These are phyloP conservation scores for Tanytarsus gracilentus DNA, from an alignment of 2,888 invertebrate genomes.

Conservation along the genomic window DNA sequence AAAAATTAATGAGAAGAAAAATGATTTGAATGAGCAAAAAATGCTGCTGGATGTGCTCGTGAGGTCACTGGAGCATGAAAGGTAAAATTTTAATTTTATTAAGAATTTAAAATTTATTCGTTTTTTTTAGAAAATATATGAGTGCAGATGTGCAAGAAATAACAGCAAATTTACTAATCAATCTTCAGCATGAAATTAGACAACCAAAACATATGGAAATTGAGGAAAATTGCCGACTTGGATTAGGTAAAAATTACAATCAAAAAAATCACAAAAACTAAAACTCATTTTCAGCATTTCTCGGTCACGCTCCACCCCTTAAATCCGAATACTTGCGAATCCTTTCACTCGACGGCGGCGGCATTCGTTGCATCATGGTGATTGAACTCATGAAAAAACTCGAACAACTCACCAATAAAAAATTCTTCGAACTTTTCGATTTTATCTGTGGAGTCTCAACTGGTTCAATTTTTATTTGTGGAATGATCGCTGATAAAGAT, in stretches of 20 bases:
- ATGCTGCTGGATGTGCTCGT: neutral
- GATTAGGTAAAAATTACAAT: conserved; percentile 21
- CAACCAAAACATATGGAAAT: neutral
- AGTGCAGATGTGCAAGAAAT: neutral
- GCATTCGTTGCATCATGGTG: conserved; percentile 77
- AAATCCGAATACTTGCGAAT: conserved; percentile 67
- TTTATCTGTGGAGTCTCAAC: conserved; percentile 77
- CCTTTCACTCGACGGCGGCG: conserved; percentile 83
- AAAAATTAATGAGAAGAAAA: neutral
- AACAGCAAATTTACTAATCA: neutral
- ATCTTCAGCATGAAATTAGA: neutral
- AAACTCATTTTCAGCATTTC: conserved; percentile 46
- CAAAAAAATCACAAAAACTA: conserved; percentile 18
- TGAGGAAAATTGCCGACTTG: conserved; percentile 12
- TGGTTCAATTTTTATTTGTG: conserved; percentile 69
- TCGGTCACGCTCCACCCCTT: conserved; percentile 62
- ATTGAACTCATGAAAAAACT: conserved; percentile 71
- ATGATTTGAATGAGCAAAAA: neutral
- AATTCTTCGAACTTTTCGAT: conserved; percentile 74
- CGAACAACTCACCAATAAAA: conserved; percentile 59
- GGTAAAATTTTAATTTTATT: too few relatives aligned
- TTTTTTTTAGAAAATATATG: too few relatives aligned
- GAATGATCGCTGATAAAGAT: conserved; percentile 40
- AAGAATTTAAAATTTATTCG: too few relatives aligned
- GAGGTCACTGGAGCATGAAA: neutral